Evolutionary conservation across 2,888 invertebrate genomes (phyloP), one percentile per base, ranked within the genome.

Genomic region (Sarcophaga carnaria): DNA sequence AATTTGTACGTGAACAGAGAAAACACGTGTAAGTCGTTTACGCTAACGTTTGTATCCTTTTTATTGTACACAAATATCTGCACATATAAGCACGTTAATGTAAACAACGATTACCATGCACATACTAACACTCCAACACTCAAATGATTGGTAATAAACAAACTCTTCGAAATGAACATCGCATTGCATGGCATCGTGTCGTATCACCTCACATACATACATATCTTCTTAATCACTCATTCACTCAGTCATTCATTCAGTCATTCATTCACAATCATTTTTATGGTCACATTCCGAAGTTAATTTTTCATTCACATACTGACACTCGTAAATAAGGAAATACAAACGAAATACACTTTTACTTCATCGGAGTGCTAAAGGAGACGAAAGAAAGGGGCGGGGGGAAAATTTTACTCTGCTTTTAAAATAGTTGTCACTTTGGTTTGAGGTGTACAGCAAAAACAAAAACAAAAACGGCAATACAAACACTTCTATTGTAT

Each of bases 21-120:
- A 74, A 49, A 64, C 45, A 47, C 75, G 22, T 75, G 63, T 75
- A 47, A 75, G 45, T 25, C 47, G 25, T 49, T 37, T 37, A 66
- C 37, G 17, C 27, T 17, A 27, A 67, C 37, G 20, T 17, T 3
- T 20, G 11, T 64, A 47, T 12, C 12, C 20, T 45, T 45, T 10
- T 45, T 45, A 11, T 37, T 37, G 37, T 37, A 37, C 37, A 37
- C 37, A 45, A 12, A n/a, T 12, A 67, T 20, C 2, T n/a, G 14
- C 6, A 66, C 66, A 37, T 66, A 37, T 20, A 67, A 17, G 14
- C 20, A 45, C 66, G 4, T 17, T 37, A 25, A 25, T 25, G 25
- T 64, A 64, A 64, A 37, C 10, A 17, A 37, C 14, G 54, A 12
- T 54, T 54, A 54, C 3, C 54, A 54, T 54, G 4, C 54, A 54